These are phyloP conservation scores for Pollenia amentaria DNA, from an alignment of 2,888 invertebrate species.

Conservation along the genomic window DNA sequence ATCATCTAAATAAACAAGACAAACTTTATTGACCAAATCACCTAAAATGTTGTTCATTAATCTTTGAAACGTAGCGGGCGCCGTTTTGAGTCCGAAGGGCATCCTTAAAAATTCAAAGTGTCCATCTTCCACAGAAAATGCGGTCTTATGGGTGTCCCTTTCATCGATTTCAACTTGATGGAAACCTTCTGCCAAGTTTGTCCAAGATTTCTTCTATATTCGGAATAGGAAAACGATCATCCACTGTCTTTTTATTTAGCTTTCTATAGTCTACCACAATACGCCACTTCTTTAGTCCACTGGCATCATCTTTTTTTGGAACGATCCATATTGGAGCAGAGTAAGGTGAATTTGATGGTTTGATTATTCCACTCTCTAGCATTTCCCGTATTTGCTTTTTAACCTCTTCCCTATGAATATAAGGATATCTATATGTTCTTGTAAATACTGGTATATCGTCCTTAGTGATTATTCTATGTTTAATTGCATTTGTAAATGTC, in stretches of 20 bases:
- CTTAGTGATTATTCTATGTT: no score
- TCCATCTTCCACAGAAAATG: slow-evolving; percentile 23
- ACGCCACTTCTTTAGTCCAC: no score
- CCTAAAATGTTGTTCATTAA: slow-evolving; percentile 65
- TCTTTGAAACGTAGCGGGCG: slow-evolving; percentile 67
- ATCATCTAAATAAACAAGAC: slow-evolving; percentile 53
- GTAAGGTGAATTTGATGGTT: slow-evolving; percentile 35
- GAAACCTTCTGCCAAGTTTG: slow-evolving; percentile 47
- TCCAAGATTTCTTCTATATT: slow-evolving; percentile 63
- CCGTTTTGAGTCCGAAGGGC: not conserved
- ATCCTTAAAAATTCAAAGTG: slow-evolving; percentile 67
- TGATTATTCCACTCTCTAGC: no score
- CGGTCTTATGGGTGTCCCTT: slow-evolving; percentile 37
- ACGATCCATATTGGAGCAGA: slow-evolving; percentile 41
- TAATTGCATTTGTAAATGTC: slow-evolving; percentile 39
- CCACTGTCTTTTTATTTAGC: no score
- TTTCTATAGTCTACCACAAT: no score
- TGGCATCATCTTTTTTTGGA: no score
- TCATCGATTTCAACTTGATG: no score
- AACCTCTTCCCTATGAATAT: no score
- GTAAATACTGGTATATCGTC: slow-evolving; percentile 38
- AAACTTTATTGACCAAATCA: slow-evolving; percentile 47
- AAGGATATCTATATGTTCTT: slow-evolving; percentile 51
- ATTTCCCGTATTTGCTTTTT: slow-evolving; percentile 56
- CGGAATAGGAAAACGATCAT: slow-evolving; percentile 51